Base-by-base conservation (phyloP, 2,113 vertebrate genomes). In the Nipponia nippon region DNA sequence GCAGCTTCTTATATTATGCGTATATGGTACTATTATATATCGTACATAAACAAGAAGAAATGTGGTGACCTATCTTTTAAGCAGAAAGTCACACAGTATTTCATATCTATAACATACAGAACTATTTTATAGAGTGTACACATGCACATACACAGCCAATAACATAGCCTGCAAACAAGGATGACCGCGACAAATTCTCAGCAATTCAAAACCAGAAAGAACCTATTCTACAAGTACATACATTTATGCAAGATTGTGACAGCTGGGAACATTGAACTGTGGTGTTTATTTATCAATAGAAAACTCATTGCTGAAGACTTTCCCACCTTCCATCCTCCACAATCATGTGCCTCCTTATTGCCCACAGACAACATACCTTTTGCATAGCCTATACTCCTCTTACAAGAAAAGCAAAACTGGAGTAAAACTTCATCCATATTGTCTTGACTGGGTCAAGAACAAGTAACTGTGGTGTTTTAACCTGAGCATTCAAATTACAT, bases 401-500 rank as follows among this genome's bases (percentile, higher is more conserved):
- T 42, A 22, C 6, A 44, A 36, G 46, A 86, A 23, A 9, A 50
- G n/a, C 7, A 88, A 85, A 91, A 66, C 10, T 22, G 21, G 5
- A 73, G 16, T 20, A 71, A 77, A 87, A 75, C 14, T 22, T 75
- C 10, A 61, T n/a, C 25, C 21, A 14, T 29, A 42, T 12, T 38
- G 30, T 59, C 30, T 58, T 78, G n/a, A 59, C 13, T 30, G 18
- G 29, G 56, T 71, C 32, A 81, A 63, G 22, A 87, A 50, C 17
- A 84, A 63, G 9, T 13, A 73, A 55, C 32, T 13, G 22, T 32
- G 16, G 17, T 26, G 20, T 38, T 88, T 85, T 38, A 90, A 10
- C 11, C 61, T 1, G 0, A 59, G 47, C 18, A 13, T 7, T 69
- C 0, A 0, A 59, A 80, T 23, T 18, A 23, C 21, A 30, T 49